Percentiles rank a stretch among this genome's conserved stretches.
Evolutionary conservation across 2,113 vertebrate genomes (phyloP).

Genomic region (Phyllopteryx taeniolatus): DNA sequence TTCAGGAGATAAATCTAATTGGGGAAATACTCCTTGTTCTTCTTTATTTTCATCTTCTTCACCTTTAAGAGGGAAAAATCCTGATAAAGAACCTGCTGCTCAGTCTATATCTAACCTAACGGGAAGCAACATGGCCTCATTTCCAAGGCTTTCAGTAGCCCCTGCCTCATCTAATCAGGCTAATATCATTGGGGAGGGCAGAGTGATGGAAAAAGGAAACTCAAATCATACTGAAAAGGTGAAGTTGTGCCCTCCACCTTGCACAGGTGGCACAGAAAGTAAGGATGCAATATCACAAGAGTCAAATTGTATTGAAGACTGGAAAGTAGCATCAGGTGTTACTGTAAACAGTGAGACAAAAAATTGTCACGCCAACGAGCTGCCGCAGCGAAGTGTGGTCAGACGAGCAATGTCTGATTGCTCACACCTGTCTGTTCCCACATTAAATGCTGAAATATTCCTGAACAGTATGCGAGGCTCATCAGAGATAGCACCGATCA

Average conservation of each 20-base stretch:
- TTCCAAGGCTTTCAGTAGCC: background rate
- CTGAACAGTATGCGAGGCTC: constrained; percentile 75
- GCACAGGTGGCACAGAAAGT: constrained; percentile 1
- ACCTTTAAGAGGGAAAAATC: constrained; percentile 29
- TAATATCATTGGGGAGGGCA: background rate
- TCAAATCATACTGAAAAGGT: constrained; percentile 24
- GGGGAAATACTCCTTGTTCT: constrained; percentile 9
- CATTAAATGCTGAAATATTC: constrained; percentile 70
- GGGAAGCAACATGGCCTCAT: constrained; percentile 5
- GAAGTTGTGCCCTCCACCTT: background rate
- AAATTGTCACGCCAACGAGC: constrained; percentile 46
- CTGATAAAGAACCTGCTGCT: constrained; percentile 2
- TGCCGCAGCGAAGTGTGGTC: constrained; percentile 65
- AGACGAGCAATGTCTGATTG: constrained; percentile 89
- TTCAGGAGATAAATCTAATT: constrained; percentile 18
- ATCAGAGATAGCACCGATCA: constrained; percentile 20
- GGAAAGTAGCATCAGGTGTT: constrained; percentile 6
- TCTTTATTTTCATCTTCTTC: background rate
- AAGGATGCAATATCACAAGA: constrained; percentile 5
- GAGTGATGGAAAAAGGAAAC: constrained; percentile 12
- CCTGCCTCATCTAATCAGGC: constrained; percentile 6
- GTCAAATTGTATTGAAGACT: constrained; percentile 32
- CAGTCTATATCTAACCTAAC: constrained; percentile 14
- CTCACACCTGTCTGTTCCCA: constrained; percentile 87
- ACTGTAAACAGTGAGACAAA: constrained; percentile 29